A percentile compares a stretch with the other conserved stretches of the same genome.
Evolutionary conservation across 2,797 vertebrate species (phyloP).

Genomic region (Dallia pectoralis): DNA sequence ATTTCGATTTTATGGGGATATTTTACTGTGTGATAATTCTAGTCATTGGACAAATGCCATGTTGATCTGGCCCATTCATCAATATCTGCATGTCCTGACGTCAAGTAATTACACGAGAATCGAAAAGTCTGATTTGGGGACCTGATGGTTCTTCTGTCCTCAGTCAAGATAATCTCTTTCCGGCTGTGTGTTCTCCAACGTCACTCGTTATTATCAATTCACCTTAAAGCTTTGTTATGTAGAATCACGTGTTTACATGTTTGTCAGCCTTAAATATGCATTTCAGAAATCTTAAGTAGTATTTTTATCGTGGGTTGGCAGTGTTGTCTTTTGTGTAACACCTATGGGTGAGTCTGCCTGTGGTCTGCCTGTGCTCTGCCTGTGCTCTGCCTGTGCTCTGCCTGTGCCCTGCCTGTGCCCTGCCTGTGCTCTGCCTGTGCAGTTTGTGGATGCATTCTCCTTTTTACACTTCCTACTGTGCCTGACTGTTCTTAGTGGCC

Average conservation of each 20-base stretch:
- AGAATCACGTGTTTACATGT: not conserved
- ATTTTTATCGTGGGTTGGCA: not conserved
- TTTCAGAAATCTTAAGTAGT: not conserved
- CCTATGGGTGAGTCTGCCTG: not conserved
- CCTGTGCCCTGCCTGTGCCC: too few species aligned
- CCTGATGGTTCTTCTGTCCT: constrained; percentile 27
- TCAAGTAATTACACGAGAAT: not conserved
- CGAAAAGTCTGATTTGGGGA: constrained; percentile 33
- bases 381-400: too few species aligned
- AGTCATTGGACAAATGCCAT: not conserved
- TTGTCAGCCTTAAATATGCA: not conserved
- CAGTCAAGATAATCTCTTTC: not conserved
- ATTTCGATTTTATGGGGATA: too few species aligned
- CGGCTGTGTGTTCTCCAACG: not conserved
- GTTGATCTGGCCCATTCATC: not conserved
- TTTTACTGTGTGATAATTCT: not conserved
- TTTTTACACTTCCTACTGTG: constrained; percentile 21
- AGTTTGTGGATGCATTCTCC: constrained; percentile 13
- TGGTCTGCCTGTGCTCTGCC: too few species aligned
- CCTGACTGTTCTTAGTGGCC: constrained; percentile 22
- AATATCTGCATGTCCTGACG: not conserved
- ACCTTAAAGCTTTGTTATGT: not conserved
- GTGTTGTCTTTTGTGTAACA: not conserved
- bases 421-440: too few species aligned
- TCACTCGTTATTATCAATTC: not conserved